Evolutionary conservation across 2,888 invertebrate species (phyloP).

Genomic region (Liopterus haemorrhoidalis): DNA sequence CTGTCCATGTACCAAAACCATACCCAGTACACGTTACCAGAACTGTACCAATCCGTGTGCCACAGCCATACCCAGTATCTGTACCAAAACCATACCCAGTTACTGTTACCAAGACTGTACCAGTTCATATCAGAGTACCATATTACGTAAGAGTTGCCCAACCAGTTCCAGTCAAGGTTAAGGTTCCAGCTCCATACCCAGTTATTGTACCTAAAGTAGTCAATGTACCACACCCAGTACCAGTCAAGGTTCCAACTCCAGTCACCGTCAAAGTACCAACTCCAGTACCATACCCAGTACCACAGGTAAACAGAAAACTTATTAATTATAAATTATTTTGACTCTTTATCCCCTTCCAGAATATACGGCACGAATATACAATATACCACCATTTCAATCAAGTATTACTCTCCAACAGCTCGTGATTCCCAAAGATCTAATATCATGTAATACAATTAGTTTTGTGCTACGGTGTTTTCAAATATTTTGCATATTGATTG

Average conservation of each 20-base stretch:
- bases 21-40: slow-evolving; percentile 33
- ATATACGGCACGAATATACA: no score
- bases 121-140: slow-evolving; percentile 31
- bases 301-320: no score
- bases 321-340: no score
- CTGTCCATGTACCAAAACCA: slow-evolving; percentile 38
- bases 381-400: no score
- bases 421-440: no score
- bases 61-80: slow-evolving; percentile 39
- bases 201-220: slow-evolving; percentile 39
- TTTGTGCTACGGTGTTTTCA: no score
- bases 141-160: slow-evolving; percentile 36
- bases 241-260: slow-evolving; percentile 36
- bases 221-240: slow-evolving; percentile 31
- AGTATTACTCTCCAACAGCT: no score
- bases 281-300: slow-evolving; percentile 36
- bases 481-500: no score
- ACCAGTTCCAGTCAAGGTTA: slow-evolving; percentile 25
- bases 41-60: slow-evolving; percentile 37
- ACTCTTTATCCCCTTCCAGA: no score
- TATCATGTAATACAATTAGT: no score
- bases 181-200: slow-evolving; percentile 33
- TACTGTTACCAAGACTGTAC: slow-evolving; percentile 36
- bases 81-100: slow-evolving; percentile 39
- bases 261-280: slow-evolving; percentile 35